Evolutionary conservation across 2,797 vertebrate species (phyloP).

Genomic region (Melanotaenia parkinsoni): DNA sequence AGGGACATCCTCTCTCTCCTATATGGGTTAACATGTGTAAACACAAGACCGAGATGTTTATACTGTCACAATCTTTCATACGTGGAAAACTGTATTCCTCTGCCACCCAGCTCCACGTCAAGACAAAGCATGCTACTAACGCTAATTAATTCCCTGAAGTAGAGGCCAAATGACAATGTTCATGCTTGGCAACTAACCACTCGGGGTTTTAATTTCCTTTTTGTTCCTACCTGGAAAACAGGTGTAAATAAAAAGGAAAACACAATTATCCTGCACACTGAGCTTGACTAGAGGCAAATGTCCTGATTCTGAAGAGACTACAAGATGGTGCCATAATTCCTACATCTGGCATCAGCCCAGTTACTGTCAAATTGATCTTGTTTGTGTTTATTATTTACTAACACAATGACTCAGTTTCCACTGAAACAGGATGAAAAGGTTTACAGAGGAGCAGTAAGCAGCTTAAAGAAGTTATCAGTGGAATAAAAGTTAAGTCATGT

Average conservation of each 20-base stretch:
- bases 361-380: conserved; percentile 5
- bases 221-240: not conserved
- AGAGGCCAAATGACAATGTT: not conserved
- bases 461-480: not conserved
- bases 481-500: not conserved
- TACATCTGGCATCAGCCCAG: not conserved
- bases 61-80: conserved; percentile 22
- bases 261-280: not conserved
- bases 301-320: not conserved
- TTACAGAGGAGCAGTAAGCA: not conserved
- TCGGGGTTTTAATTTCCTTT: conserved; percentile 1
- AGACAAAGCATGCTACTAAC: conserved; percentile 13
- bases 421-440: not conserved
- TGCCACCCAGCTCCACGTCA: conserved; percentile 2
- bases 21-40: conserved; percentile 6
- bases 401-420: conserved; percentile 1
- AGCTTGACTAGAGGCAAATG: not conserved
- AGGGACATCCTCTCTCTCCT: conserved; percentile 95
- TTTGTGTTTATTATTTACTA: conserved; percentile 6
- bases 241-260: not conserved
- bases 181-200: conserved; percentile 11
- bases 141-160: conserved; percentile 42
- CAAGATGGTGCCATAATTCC: conserved; percentile 1
- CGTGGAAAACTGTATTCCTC: conserved; percentile 1
- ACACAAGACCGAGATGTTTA: conserved; percentile 28